Base-by-base conservation (phyloP, 2,888 invertebrate genomes). In the Agrotis segetum region DNA sequence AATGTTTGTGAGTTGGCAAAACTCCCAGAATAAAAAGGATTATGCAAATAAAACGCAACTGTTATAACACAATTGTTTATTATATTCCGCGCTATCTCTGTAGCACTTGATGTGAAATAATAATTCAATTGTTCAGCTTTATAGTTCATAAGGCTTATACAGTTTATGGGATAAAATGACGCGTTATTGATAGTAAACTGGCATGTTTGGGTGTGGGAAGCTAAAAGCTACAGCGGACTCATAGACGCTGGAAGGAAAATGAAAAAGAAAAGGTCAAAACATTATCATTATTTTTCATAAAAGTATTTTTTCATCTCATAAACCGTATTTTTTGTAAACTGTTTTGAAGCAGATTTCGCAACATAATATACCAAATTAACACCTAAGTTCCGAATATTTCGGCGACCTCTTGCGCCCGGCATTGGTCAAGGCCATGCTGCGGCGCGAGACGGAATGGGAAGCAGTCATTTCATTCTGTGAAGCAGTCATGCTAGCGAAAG, bases 171-270 rank as follows among this genome's bases (percentile, higher is more conserved):
- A 86, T 91, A 92, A 91, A 92, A 92, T 92, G 91, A 93, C 89
- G 90, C 88, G 92, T 92, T 93, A 93, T 94, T 93, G 93, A 92
- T 93, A 93, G 91, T 92, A 92, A 93, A 91, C 88, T 88, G 88
- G 86, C 87, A 88, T 90, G 90, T 92, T 91, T 89, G 88, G 88
- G 85, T 84, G 87, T 82, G 82, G 87, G 85, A 85, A 88, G 89
- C 90, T 92, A 91, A 92, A 92, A 92, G 91, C 90, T 85, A 77
- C 81, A 77, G 66, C 21, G 59, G 89, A 89, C 58, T 76, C 87
- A 90, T 44, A 88, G 73, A 58, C 9, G 55, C 91, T 89, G 76
- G 91, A 93, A 86, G 83, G 70, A 83, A n/a, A 67, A 63, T 58
- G 0, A 19, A 19, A 29, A 1, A 13, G 11, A 24, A 6, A 56